Evolutionary conservation across 2,113 vertebrate species (phyloP).

Genomic region (Ploceus nigricollis): DNA sequence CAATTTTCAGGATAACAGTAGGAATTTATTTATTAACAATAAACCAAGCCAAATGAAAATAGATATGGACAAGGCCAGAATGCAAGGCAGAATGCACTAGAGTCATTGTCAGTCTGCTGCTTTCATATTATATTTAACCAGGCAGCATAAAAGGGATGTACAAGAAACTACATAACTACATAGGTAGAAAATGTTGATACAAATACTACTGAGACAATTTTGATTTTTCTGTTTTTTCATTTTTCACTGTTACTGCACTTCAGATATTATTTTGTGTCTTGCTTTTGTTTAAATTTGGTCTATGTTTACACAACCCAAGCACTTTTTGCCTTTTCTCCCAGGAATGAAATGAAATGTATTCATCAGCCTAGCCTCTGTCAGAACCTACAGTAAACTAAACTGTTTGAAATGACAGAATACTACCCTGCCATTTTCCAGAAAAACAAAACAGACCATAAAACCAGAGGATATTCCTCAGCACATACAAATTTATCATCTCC

Average conservation of each 20-base stretch:
- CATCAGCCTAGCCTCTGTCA: not conserved
- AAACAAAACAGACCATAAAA: not conserved
- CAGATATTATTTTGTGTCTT: not conserved
- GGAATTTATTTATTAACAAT: not conserved
- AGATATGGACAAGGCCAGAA: not conserved
- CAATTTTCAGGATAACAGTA: not conserved
- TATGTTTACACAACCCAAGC: not conserved
- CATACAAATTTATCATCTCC: not conserved
- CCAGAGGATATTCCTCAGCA: not conserved
- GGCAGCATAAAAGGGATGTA: not conserved
- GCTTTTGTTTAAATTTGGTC: not conserved
- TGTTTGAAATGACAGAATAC: not conserved
- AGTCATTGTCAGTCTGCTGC: not conserved
- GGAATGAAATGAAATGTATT: not conserved
- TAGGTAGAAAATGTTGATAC: not conserved
- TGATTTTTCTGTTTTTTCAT: not conserved
- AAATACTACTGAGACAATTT: not conserved
- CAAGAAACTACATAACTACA: not conserved
- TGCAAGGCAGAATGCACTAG: not conserved
- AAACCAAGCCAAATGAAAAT: not conserved
- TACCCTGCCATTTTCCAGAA: not conserved
- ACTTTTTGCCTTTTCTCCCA: not conserved
- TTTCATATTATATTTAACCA: not conserved
- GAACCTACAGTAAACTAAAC: not conserved
- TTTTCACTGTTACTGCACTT: not conserved